Percentiles rank a stretch among this genome's conserved stretches.
Conservation (phyloP, 2,113 vertebrate genomes). For the Corythornis vintsioides region DNA sequence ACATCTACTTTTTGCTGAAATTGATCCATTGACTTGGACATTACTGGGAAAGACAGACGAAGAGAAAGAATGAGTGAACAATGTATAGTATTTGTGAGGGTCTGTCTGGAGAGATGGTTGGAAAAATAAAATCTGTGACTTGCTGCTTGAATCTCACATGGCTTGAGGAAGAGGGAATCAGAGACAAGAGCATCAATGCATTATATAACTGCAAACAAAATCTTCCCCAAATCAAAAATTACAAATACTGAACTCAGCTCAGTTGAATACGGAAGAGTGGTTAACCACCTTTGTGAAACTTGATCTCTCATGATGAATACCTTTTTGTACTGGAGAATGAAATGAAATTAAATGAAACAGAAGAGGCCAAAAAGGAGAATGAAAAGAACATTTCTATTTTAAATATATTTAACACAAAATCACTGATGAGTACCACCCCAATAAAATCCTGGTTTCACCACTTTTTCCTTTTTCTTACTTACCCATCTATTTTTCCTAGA, state of each 20-base stretch:
- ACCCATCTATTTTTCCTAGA: neutral
- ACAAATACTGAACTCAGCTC: neutral
- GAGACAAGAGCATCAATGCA: neutral
- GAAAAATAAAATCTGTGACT: neutral
- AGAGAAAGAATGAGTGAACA: neutral
- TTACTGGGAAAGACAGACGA: neutral
- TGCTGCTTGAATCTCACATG: neutral
- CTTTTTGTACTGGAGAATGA: neutral
- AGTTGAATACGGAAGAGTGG: neutral
- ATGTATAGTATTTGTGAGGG: neutral
- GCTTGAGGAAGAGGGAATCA: neutral
- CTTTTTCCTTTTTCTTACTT: neutral
- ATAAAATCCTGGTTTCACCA: neutral
- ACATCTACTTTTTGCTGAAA: neutral
- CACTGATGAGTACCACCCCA: neutral
- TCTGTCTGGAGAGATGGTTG: neutral
- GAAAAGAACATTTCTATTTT: neutral
- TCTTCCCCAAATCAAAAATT: neutral
- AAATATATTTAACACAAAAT: neutral
- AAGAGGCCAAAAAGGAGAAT: neutral
- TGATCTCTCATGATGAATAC: neutral
- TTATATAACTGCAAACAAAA: neutral
- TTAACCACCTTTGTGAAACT: neutral
- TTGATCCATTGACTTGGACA: neutral
- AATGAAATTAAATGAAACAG: neutral